Evolutionary conservation across 2,113 vertebrate genomes (phyloP), one percentile per base, ranked within the genome.

Genomic region (Heterocephalus glaber): DNA sequence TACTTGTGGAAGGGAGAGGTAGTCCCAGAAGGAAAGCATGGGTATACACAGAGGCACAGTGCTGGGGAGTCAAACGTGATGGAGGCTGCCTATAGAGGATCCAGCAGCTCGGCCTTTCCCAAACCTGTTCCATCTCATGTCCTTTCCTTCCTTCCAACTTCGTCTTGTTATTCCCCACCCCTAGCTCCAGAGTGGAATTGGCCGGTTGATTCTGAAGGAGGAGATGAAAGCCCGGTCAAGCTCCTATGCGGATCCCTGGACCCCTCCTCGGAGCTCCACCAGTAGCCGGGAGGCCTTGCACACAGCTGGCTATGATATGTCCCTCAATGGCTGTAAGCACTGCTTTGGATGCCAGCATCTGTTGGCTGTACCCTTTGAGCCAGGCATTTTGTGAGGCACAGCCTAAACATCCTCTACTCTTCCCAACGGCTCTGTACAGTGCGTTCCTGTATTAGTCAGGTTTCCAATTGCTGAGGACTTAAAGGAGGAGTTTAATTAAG

Each of bases 151-250:
- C 82, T n/a, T 54, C 92, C 87, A 7, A 87, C 58, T 70, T 52
- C 44, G 14, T 56, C 47, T n/a, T 56, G n/a, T 68, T 91, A 26
- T n/a, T 65, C 41, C n/a, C 24, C 4, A 1, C 6, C 12, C 33
- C 52, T 96, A 99, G 99, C 99, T 99, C 98, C 99, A 99, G 98
- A 99, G 99, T 3, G 99, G 99, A 93, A 99, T 99, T 3, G 99
- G 99, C 94, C 99, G 99, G 97, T 98, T 99, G 99, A 99, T 99
- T 98, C 98, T 99, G 96, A 99, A 99, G 98, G 99, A 99, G 97
- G 99, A 99, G 98, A 99, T 99, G 99, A 99, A 99, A 98, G 99
- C 99, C 61, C 98, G 99, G 81, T 99, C 99, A 81, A 99, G 99
- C 98, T 99, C 99, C 97, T 99, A 99, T 54, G 98, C 99, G 17